Percentiles rank a stretch among this genome's conserved stretches.
These are phyloP conservation scores for Drosophila pseudoananassae DNA, from an alignment of 1,140 invertebrate species.

Conservation along the genomic window DNA sequence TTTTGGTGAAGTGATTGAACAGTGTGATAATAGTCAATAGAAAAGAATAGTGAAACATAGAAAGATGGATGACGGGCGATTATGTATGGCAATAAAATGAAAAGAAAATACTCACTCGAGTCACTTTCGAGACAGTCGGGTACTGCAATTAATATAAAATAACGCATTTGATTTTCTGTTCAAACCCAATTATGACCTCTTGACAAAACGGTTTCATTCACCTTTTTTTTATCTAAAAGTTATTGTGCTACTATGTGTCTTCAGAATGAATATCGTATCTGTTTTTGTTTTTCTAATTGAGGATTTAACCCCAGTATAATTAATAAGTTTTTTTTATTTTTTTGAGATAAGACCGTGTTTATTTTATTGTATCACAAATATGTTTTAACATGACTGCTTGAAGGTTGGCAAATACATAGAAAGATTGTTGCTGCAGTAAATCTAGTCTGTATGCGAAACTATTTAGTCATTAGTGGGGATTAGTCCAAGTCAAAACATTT, in stretches of 20 bases:
- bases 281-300: background rate
- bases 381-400: slow-evolving; percentile 66
- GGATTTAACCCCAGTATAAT: slow-evolving; percentile 22
- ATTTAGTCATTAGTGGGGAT: slow-evolving; percentile 66
- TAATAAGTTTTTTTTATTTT: slow-evolving; percentile 27
- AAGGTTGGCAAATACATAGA: slow-evolving; percentile 58
- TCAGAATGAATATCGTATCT: slow-evolving; percentile 75
- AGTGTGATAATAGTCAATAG: slow-evolving; percentile 57
- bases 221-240: background rate
- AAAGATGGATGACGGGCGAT: slow-evolving; percentile 52
- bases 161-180: slow-evolving; percentile 33
- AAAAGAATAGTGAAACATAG: slow-evolving; percentile 48
- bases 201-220: slow-evolving; percentile 19
- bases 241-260: slow-evolving; percentile 12
- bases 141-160: slow-evolving; percentile 75
- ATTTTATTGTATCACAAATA: slow-evolving; percentile 83
- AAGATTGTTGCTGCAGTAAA: slow-evolving; percentile 30
- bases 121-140: slow-evolving; percentile 63
- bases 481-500: slow-evolving; percentile 67
- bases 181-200: slow-evolving; percentile 3
- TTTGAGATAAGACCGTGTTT: slow-evolving; percentile 60
- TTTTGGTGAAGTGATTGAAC: slow-evolving; percentile 40
- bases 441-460: slow-evolving; percentile 58
- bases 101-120: slow-evolving; percentile 70
- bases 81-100: slow-evolving; percentile 9